phyloP scores from a whole-genome alignment of 2,888 invertebrate species.

The Folsomia manolachei region DNA sequence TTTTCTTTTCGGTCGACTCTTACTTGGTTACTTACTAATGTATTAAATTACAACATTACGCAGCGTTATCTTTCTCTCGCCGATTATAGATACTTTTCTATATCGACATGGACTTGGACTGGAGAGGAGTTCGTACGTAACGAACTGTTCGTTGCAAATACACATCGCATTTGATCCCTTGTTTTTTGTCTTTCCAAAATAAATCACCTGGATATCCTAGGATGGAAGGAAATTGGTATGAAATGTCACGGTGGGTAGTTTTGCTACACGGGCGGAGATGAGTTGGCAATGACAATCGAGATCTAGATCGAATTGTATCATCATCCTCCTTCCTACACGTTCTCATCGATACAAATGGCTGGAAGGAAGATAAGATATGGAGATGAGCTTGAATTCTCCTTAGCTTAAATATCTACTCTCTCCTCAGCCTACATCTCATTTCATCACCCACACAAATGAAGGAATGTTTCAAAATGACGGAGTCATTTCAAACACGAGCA shows the following conservation, averaged over 20 bases:
- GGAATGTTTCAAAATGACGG: not conserved
- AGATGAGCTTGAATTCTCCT: not conserved
- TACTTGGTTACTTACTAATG: not conserved
- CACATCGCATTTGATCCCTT: too few species aligned
- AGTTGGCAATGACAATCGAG: not conserved
- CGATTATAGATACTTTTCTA: not conserved
- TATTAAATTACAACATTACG: conserved; percentile 18
- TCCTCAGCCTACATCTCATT: too few species aligned
- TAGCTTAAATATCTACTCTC: not conserved
- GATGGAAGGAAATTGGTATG: too few species aligned
- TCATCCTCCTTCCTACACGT: too few species aligned
- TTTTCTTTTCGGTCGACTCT: conserved; percentile 1
- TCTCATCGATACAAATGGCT: not conserved
- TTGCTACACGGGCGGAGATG: not conserved
- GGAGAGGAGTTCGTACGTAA: too few species aligned
- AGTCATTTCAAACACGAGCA: not conserved
- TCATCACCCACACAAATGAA: too few species aligned
- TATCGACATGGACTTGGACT: too few species aligned
- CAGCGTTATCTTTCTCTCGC: conserved; percentile 10
- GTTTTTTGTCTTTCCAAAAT: too few species aligned
- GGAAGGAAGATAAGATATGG: not conserved
- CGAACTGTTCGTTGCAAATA: too few species aligned
- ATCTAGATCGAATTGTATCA: not conserved
- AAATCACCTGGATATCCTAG: not conserved
- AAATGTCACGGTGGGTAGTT: not conserved